These are phyloP conservation scores for Drosophila incognita DNA, from an alignment of 2,888 invertebrate species.

Conservation along the genomic window DNA sequence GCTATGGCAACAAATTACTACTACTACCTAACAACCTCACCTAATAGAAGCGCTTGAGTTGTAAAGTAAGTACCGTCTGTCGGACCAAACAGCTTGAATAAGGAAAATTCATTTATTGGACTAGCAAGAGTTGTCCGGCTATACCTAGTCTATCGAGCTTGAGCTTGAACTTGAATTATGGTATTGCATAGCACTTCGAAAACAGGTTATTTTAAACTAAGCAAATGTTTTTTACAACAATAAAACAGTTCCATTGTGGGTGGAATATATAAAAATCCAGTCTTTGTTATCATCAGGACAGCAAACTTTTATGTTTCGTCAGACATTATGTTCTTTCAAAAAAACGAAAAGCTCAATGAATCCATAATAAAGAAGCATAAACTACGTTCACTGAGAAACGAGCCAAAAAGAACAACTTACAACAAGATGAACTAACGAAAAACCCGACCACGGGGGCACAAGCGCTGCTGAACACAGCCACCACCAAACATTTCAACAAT, in stretches of 20 bases:
- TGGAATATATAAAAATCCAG: not conserved
- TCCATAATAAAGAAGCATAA: constrained; percentile 11
- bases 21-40: not conserved
- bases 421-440: constrained; percentile 45
- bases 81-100: not conserved
- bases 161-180: no score
- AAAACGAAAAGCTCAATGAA: not conserved
- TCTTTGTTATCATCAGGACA: not conserved
- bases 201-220: no score
- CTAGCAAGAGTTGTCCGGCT: not conserved
- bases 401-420: constrained; percentile 26
- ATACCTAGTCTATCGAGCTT: not conserved
- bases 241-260: no score
- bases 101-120: not conserved
- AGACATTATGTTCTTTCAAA: not conserved
- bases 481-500: constrained; percentile 53
- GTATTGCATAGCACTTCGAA: no score
- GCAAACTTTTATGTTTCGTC: not conserved
- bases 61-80: not conserved
- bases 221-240: no score
- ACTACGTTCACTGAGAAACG: constrained; percentile 21
- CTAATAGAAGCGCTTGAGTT: not conserved
- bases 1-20: constrained; percentile 32
- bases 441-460: constrained; percentile 36
- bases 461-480: constrained; percentile 24